Evolutionary conservation across 2,888 invertebrate species (phyloP), one percentile per base, ranked within the genome.

Genomic region (Gastrophysa polygoni): DNA sequence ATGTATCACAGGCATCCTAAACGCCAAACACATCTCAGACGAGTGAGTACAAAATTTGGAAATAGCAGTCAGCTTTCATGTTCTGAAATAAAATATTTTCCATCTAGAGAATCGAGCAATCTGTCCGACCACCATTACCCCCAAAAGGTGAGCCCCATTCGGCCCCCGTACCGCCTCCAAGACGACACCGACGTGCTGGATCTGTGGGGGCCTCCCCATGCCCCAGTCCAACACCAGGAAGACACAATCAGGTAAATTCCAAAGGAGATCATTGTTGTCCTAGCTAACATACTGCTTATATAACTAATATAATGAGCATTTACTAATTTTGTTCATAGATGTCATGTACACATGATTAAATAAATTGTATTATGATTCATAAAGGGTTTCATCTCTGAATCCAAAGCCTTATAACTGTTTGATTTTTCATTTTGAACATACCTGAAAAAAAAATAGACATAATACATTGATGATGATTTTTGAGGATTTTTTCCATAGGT

Each of bases 1-100:
- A 95, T 95, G 92, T 96, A 93, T 82, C 95, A 96, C 81, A 87
- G 94, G 67, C 96, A 96, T 80, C 95, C 96, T 0, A 95, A 95
- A 77, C 85, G 95, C 66, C 89, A 91, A 71, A 85, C 87, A 67
- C 96, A 96, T 78, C 84, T 89, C 68, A 85, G 96, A 77, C 90
- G 91, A 85, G 92, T 91, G 81, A 76, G 52, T 24, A 57, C 28
- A 32, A 32, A 10, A 14, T n/a, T n/a, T n/a, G n/a, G n/a, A n/a
- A n/a, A n/a, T n/a, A n/a, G n/a, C 34, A 2, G n/a, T 4, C 2
- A 29, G 16, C 16, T 29, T 8, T 47, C 16, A 11, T 43, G 18
- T 54, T 6, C 3, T 38, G 38, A 24, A 24, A 5, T 24, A n/a
- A 49, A 10, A 20, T 49, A 49, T 16, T 7, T 32, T 32, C n/a